These are phyloP conservation scores for Crioceris asparagi DNA, from an alignment of 2,888 invertebrate genomes.

Conservation along the genomic window DNA sequence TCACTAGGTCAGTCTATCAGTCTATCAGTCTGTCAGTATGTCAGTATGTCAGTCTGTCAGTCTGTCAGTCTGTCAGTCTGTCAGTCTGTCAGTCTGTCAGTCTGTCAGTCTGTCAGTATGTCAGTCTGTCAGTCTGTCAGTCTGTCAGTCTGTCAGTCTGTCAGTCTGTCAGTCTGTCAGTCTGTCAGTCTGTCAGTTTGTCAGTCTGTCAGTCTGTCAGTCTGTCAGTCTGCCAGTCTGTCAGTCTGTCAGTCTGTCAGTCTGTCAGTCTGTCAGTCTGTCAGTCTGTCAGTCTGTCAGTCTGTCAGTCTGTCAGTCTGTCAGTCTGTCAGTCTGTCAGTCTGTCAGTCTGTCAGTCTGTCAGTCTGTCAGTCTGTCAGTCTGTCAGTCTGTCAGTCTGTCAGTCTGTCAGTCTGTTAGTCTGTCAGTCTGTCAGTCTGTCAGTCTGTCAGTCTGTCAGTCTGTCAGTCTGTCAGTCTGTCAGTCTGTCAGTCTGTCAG, in stretches of 20 bases:
- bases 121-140: not conserved
- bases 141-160: not conserved
- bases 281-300: not conserved
- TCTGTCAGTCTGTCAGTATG: not conserved
- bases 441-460: slow-evolving; percentile 2
- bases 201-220: not conserved
- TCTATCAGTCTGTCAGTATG: too few species aligned
- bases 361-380: not conserved
- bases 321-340: not conserved
- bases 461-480: slow-evolving; percentile 3
- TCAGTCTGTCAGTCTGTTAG: too few species aligned
- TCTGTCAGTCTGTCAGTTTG: not conserved
- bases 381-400: not conserved
- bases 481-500: slow-evolving; percentile 4
- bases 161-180: not conserved
- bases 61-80: not conserved
- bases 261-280: not conserved
- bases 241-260: not conserved
- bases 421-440: slow-evolving; percentile 1
- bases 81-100: not conserved
- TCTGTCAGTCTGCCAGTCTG: too few species aligned
- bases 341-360: not conserved
- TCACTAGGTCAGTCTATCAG: too few species aligned
- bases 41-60: not conserved
- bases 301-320: not conserved